Percentiles rank a stretch among this genome's conserved stretches.
phyloP scores from a whole-genome alignment of 2,888 invertebrate genomes.

The Hypolimnas misippus region DNA sequence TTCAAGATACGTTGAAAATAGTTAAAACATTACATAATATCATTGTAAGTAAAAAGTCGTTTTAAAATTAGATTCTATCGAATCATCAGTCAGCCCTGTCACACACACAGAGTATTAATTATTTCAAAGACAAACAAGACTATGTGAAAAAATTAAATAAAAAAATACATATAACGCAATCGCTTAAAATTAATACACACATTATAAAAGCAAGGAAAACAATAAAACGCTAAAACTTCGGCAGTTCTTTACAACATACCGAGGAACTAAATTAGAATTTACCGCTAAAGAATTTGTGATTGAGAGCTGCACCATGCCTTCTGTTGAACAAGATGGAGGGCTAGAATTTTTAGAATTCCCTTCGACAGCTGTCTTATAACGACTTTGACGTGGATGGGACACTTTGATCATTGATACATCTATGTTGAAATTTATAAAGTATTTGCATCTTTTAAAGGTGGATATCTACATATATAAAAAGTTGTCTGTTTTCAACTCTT shows the following conservation, averaged over 20 bases:
- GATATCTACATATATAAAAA: too few relatives aligned
- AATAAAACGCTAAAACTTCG: neutral
- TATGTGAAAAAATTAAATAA: neutral
- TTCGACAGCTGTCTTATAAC: constrained; percentile 27
- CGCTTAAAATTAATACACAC: neutral
- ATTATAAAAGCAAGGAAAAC: neutral
- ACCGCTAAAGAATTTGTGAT: constrained; percentile 40
- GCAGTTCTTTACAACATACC: constrained; percentile 30
- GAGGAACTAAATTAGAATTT: constrained; percentile 44
- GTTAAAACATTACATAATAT: too few relatives aligned
- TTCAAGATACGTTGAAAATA: too few relatives aligned
- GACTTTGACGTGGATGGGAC: constrained; percentile 41
- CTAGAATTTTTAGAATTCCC: constrained; percentile 30
- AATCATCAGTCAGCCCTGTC: too few relatives aligned
- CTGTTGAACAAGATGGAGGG: constrained; percentile 21
- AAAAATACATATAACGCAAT: neutral
- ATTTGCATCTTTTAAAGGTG: too few relatives aligned
- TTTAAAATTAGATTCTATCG: too few relatives aligned
- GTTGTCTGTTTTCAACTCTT: too few relatives aligned
- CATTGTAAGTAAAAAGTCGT: too few relatives aligned
- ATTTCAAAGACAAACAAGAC: neutral
- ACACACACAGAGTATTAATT: too few relatives aligned
- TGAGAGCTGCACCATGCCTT: constrained; percentile 30
- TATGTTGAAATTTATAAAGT: neutral
- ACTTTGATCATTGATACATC: constrained; percentile 54